These are phyloP conservation scores for Drosophila cardini DNA, from an alignment of 1,140 invertebrate species.

Conservation along the genomic window DNA sequence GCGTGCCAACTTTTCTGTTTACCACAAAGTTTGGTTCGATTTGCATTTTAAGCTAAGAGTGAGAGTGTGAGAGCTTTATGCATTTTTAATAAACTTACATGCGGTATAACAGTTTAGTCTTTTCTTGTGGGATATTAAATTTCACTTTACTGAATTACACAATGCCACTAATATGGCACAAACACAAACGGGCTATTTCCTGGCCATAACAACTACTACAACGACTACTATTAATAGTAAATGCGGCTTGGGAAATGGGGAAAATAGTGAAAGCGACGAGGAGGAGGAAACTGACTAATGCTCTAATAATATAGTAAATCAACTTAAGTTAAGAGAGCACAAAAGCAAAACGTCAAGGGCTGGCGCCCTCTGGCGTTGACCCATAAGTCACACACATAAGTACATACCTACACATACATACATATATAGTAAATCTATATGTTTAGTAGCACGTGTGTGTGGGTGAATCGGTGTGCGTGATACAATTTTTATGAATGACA, in stretches of 20 bases:
- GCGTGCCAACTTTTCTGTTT: no score
- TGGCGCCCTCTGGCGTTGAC: constrained; percentile 72
- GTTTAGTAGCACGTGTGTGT: constrained; percentile 21
- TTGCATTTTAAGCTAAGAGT: constrained; percentile 25
- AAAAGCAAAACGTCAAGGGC: constrained; percentile 30
- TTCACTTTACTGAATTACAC: constrained; percentile 32
- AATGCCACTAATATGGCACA: constrained; percentile 27
- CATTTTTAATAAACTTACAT: constrained; percentile 39
- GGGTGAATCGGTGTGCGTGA: constrained; percentile 40
- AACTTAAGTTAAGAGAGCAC: constrained; percentile 33
- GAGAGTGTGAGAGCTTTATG: constrained; percentile 23
- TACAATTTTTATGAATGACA: constrained; percentile 81
- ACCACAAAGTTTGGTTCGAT: no score
- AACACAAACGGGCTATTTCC: constrained; percentile 42
- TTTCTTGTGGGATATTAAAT: constrained; percentile 37
- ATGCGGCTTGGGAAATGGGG: neutral
- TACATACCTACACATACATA: neutral
- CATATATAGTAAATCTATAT: neutral
- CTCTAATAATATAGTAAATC: constrained; percentile 53
- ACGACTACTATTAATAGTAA: neutral
- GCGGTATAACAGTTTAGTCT: constrained; percentile 51
- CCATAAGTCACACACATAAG: constrained; percentile 46
- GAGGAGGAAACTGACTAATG: constrained; percentile 17
- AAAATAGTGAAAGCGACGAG: neutral
- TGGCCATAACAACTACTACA: constrained; percentile 17